Conservation (phyloP, 1,140 invertebrate genomes). For the Colletes latitarsis region DNA sequence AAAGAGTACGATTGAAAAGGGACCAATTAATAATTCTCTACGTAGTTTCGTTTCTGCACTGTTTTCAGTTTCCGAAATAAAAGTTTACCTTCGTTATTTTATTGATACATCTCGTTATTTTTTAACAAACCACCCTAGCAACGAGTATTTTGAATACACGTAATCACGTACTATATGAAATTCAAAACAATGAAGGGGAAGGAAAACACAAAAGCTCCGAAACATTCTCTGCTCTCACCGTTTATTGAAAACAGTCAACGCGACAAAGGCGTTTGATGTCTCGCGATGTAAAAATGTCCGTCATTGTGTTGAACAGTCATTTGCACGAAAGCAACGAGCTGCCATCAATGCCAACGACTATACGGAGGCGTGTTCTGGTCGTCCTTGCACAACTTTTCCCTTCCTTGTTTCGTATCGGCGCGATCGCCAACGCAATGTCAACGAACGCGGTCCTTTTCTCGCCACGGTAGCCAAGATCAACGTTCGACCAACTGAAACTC, state of each 20-base stretch:
- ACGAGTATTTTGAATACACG: too few relatives aligned
- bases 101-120: too few relatives aligned
- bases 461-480: not conserved
- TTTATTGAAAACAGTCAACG: not conserved
- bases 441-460: slow-evolving; percentile 3
- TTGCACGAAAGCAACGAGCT: slow-evolving; percentile 15
- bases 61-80: too few relatives aligned
- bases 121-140: too few relatives aligned
- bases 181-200: too few relatives aligned
- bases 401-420: not conserved
- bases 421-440: slow-evolving; percentile 32
- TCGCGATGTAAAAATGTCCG: not conserved
- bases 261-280: not conserved
- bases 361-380: not conserved
- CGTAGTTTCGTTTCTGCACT: too few relatives aligned
- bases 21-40: too few relatives aligned
- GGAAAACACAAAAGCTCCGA: not conserved
- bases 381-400: slow-evolving; percentile 40
- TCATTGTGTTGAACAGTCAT: not conserved
- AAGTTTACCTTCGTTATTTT: too few relatives aligned
- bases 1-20: too few relatives aligned
- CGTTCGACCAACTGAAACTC: not conserved
- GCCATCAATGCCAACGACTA: slow-evolving; percentile 41
- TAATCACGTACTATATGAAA: too few relatives aligned
- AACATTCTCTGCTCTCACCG: not conserved